Evolutionary conservation across 1,140 invertebrate genomes (phyloP).

Genomic region (Lucilia sericata): DNA sequence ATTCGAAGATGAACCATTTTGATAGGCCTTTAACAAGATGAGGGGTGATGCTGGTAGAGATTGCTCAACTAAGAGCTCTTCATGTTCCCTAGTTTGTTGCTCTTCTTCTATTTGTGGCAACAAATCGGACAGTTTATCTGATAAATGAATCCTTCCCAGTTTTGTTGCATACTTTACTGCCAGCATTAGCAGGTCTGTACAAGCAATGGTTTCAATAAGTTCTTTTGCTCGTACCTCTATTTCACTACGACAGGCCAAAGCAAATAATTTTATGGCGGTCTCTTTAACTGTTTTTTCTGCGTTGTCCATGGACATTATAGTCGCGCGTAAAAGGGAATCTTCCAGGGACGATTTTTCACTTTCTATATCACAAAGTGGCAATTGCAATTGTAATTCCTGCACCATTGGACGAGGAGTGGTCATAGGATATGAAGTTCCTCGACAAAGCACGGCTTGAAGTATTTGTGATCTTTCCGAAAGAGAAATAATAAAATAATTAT

Average conservation of each 20-base stretch:
- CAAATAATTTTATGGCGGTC: slow-evolving; percentile 90
- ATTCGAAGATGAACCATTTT: neutral
- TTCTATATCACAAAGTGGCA: slow-evolving; percentile 85
- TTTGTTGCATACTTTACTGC: slow-evolving; percentile 89
- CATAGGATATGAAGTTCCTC: slow-evolving; percentile 86
- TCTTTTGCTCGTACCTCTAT: slow-evolving; percentile 88
- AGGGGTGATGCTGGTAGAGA: slow-evolving; percentile 53
- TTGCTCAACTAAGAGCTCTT: slow-evolving; percentile 54
- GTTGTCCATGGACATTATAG: slow-evolving; percentile 73
- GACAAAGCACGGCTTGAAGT: slow-evolving; percentile 86
- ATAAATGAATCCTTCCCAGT: slow-evolving; percentile 80
- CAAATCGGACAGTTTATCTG: slow-evolving; percentile 75
- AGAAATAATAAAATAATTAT: slow-evolving; percentile 85
- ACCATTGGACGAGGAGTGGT: slow-evolving; percentile 87
- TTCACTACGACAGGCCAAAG: slow-evolving; percentile 81
- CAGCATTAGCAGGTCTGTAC: slow-evolving; percentile 81
- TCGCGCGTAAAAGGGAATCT: slow-evolving; percentile 78
- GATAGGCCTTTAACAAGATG: slow-evolving; percentile 51
- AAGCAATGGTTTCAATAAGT: slow-evolving; percentile 85
- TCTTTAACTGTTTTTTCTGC: slow-evolving; percentile 77
- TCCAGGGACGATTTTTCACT: slow-evolving; percentile 87
- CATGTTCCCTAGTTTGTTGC: slow-evolving; percentile 58
- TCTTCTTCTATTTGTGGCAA: slow-evolving; percentile 63
- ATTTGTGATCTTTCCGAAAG: slow-evolving; percentile 81
- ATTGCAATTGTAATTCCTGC: slow-evolving; percentile 76